These are phyloP conservation scores for Pelagia noctiluca DNA, from an alignment of 30 jellyfish, hydroid and myxozoan species.

Conservation along the genomic window DNA sequence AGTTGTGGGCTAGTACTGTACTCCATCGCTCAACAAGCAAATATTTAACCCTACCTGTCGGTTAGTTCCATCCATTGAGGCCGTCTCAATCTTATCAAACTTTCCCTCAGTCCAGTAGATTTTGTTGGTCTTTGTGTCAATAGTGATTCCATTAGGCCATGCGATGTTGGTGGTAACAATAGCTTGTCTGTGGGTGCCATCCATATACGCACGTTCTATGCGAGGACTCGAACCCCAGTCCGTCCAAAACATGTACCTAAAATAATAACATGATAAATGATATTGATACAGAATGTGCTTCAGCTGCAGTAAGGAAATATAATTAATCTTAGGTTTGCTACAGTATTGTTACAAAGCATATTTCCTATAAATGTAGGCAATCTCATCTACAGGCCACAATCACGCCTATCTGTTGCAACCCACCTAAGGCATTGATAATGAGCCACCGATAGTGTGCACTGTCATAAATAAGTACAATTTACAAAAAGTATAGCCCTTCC, in stretches of 20 bases:
- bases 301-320: not conserved
- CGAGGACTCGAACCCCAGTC: slow-evolving; percentile 86
- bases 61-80: slow-evolving; percentile 70
- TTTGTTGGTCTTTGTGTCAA: slow-evolving; percentile 55
- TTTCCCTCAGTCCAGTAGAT: slow-evolving; percentile 95
- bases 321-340: no score
- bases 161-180: slow-evolving; percentile 35
- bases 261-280: not conserved
- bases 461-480: no score
- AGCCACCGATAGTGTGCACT: no score
- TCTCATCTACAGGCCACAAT: no score
- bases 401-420: no score
- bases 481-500: no score
- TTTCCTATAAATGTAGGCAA: no score
- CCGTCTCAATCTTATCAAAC: slow-evolving; percentile 74
- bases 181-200: slow-evolving; percentile 67
- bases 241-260: slow-evolving; percentile 91
- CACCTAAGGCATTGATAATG: no score
- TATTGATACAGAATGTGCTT: not conserved
- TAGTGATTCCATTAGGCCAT: slow-evolving; percentile 93
- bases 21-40: no score
- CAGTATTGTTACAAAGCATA: no score
- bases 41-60: slow-evolving; percentile 81
- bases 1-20: no score
- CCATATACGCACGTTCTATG: slow-evolving; percentile 82